Conservation (phyloP, 2,797 vertebrate species). For the Threskiornis aethiopicus region DNA sequence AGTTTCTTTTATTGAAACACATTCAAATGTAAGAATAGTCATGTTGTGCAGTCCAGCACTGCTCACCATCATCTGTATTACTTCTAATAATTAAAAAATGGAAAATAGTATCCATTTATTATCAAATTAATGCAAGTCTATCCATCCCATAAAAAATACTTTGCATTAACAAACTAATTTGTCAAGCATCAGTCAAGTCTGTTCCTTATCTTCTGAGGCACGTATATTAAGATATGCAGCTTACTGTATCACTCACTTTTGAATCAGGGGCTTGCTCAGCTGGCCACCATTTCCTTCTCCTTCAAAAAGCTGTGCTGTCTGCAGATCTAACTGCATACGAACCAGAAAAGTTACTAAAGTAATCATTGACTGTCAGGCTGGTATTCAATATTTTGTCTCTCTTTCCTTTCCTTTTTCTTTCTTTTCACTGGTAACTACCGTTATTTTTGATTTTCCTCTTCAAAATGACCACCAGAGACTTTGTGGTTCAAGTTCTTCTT, state of each 20-base stretch:
- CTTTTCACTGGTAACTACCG: not conserved
- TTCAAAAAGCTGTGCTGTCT: not conserved
- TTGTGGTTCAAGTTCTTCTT: not conserved
- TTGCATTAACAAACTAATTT: not conserved
- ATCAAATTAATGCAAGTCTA: not conserved
- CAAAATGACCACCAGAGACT: not conserved
- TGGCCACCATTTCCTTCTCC: not conserved
- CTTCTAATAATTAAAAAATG: not conserved
- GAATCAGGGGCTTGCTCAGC: not conserved
- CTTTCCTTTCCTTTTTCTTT: not conserved
- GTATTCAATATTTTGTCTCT: not conserved
- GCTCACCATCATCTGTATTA: not conserved
- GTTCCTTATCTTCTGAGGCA: not conserved
- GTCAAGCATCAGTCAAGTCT: not conserved
- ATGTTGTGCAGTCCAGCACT: not conserved
- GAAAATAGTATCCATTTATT: not conserved
- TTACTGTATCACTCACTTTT: not conserved
- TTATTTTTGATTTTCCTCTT: not conserved
- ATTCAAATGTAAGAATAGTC: not conserved
- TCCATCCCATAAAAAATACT: not conserved
- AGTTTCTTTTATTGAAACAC: not conserved
- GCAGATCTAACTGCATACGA: not conserved
- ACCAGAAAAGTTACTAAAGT: not conserved
- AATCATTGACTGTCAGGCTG: not conserved
- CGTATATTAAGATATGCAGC: rapidly evolving